Base-by-base conservation (phyloP, 2,797 vertebrate genomes). In the Sardinella longiceps region DNA sequence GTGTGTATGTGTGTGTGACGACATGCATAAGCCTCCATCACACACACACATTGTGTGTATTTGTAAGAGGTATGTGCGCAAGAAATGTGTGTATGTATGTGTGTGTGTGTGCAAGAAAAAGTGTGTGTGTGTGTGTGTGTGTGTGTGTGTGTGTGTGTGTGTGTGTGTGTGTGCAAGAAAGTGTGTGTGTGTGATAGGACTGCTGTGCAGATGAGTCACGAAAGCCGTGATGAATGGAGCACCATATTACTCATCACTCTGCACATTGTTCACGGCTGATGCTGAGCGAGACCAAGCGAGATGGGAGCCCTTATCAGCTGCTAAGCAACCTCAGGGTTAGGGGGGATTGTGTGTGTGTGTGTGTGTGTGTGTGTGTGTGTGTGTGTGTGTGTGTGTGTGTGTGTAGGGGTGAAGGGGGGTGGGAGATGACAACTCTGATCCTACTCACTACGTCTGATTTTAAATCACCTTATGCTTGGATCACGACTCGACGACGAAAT, bases 151-250 rank as follows among this genome's bases (percentile, higher is more conserved):
- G 56, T 60, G 58, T 60, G 53, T 56, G 53, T 60, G 23, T 28
- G 58, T 60, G 58, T 60, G 11, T 15, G 20, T n/a, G 1, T n/a
- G 56, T 60, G 56, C 20, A 18, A 56, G 53, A 56, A 20, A 18
- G n/a, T 58, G n/a, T 63, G 25, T 63, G 25, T 63, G 80, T 70
- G 81, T 80, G 80, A 81, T 74, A 83, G 83, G 60, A 56, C 30
- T 20, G 33, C 74, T 70, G 82, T 12, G 53, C 82, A 83, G 70
- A 85, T 85, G 74, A 81, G 33, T 85, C 39, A 74, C 48, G 51
- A 84, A 84, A 74, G 77, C 74, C 11, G 2, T 83, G 58, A 85
- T 70, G 81, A 84, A 80, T 85, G 10, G 10, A 83, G 81, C 10
- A 10, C 58, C 84, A 84, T 84, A 37, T 80, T 60, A 39, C 56